Base-by-base conservation (phyloP, 2,797 vertebrate genomes). In the Pelobates cultripes region DNA sequence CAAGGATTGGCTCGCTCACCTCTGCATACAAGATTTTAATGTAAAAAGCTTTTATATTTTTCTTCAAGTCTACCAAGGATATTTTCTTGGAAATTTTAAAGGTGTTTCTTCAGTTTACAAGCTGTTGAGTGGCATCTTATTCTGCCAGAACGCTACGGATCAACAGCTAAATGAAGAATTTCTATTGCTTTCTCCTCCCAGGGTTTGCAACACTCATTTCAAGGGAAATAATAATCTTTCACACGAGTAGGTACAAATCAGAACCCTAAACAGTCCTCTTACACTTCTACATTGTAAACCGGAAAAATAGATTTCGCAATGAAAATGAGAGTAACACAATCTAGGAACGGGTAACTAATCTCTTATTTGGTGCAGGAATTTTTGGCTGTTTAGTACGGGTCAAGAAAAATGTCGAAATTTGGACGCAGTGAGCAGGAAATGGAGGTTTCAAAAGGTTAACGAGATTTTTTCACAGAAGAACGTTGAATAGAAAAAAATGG, bases 151-250 rank as follows among this genome's bases (percentile, higher is more conserved):
- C 88, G 87, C 89, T 91, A 91, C 85, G 89, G 89, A 92, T 90
- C 91, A 90, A 89, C 88, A 90, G 86, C 88, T 90, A 92, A 92
- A 91, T 86, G 90, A 82, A 89, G 87, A 93, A 90, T 91, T 93
- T 91, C 91, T 89, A 91, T 93, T 91, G 90, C 90, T 91, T 91
- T 92, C 89, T 86, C 89, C 88, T 89, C 85, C 82, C 74, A 77
- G 87, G 88, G 87, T 91, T 91, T 91, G 90, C 51, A 77, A 86
- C 86, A 91, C 91, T 92, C 89, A 87, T 92, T 93, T 91, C 72
- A 90, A 91, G 91, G 90, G 88, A 92, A 92, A 92, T 91, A 81
- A 89, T 89, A 91, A 91, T 89, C 88, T 86, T 89, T 85, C 80
- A 89, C 81, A 89, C 88, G 87, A 90, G 89, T 86, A 91, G 87